These are phyloP conservation scores for Aphelenchoides besseyi DNA, from an alignment of 1,140 invertebrate genomes.

Conservation along the genomic window DNA sequence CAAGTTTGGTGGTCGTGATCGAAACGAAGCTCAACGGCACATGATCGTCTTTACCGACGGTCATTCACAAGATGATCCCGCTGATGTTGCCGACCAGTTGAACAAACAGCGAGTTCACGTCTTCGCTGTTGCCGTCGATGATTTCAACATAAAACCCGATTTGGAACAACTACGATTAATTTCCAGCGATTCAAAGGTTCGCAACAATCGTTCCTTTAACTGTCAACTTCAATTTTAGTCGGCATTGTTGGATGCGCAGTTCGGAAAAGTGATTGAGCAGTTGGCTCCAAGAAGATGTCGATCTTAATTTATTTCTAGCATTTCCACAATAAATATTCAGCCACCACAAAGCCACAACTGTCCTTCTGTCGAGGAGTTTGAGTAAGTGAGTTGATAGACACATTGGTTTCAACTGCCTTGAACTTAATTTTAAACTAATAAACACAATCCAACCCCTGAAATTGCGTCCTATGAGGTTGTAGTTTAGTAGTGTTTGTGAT, in stretches of 20 bases:
- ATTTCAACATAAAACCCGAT: conserved; percentile 22
- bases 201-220: background rate
- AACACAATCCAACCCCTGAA: too few relatives aligned
- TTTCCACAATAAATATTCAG: too few relatives aligned
- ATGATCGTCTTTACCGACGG: conserved; percentile 34
- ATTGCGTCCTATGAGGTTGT: too few relatives aligned
- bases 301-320: too few relatives aligned
- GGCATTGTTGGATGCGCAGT: conserved; percentile 12
- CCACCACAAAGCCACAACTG: too few relatives aligned
- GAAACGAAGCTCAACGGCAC: background rate
- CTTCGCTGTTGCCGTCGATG: conserved; percentile 30
- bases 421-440: too few relatives aligned
- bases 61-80: conserved; percentile 34
- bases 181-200: conserved; percentile 31
- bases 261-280: conserved; percentile 10
- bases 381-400: too few relatives aligned
- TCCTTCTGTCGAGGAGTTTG: too few relatives aligned
- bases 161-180: conserved; percentile 29
- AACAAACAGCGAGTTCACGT: conserved; percentile 30
- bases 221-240: conserved; percentile 6
- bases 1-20: conserved; percentile 28
- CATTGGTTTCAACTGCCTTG: too few relatives aligned
- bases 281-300: background rate
- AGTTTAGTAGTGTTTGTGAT: too few relatives aligned
- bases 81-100: conserved; percentile 25